These are phyloP conservation scores for Caenorhabditis auriculariae DNA, from an alignment of 2,888 invertebrate species.

Conservation along the genomic window DNA sequence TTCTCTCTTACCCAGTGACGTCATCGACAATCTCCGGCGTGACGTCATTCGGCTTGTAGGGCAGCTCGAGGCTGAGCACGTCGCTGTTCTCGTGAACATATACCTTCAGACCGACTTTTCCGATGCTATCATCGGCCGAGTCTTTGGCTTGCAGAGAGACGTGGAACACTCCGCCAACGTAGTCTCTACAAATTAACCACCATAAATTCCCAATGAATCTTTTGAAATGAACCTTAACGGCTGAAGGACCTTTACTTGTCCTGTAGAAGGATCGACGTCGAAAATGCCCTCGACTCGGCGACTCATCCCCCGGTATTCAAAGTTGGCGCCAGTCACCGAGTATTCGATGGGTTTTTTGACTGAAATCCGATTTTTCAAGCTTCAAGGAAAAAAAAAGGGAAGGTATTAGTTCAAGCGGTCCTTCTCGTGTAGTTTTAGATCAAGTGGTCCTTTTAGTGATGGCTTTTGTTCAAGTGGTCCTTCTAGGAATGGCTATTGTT, in stretches of 20 bases:
- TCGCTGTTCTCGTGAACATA: constrained; percentile 25
- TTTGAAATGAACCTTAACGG: background rate
- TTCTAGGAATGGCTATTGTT: too few species aligned
- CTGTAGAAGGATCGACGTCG: constrained; percentile 4
- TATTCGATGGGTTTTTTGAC: constrained; percentile 18
- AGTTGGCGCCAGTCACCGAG: constrained; percentile 11
- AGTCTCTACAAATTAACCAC: too few species aligned
- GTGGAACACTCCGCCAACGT: constrained; percentile 25
- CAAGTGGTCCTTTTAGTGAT: too few species aligned
- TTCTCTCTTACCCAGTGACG: constrained; percentile 1
- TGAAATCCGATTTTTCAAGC: background rate
- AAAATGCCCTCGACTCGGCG: constrained; percentile 17
- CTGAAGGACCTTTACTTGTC: constrained; percentile 3
- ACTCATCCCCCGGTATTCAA: constrained; percentile 29
- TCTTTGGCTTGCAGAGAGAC: constrained; percentile 15
- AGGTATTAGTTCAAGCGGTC: background rate
- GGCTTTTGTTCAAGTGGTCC: too few species aligned
- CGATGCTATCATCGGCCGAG: constrained; percentile 17
- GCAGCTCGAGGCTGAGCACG: constrained; percentile 15
- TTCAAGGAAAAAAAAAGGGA: background rate
- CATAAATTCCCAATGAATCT: background rate
- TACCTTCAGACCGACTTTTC: constrained; percentile 9
- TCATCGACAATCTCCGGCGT: constrained; percentile 10
- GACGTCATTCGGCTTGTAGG: constrained; percentile 13
- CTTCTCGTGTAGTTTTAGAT: too few species aligned